These are phyloP conservation scores for Drosophila nr. perissopoda DNA, from an alignment of 2,888 invertebrate species.

Conservation along the genomic window DNA sequence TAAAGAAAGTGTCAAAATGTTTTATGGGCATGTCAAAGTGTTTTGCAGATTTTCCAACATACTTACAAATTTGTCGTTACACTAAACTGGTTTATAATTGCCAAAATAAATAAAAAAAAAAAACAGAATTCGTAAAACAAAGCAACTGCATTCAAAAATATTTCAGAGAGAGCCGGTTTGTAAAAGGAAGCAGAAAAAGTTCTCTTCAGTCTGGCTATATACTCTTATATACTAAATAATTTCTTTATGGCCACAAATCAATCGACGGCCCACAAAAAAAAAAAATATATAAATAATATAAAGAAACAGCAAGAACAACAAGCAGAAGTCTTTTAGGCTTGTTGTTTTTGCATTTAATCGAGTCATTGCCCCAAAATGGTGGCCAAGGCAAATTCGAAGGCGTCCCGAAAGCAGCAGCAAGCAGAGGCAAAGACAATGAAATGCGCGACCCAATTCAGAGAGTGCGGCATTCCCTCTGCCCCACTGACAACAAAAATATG, in stretches of 20 bases:
- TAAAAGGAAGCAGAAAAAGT: slow-evolving; percentile 30
- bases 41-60: slow-evolving; percentile 57
- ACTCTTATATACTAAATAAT: slow-evolving; percentile 32
- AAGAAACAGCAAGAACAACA: slow-evolving; percentile 12
- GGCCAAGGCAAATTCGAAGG: slow-evolving; percentile 43
- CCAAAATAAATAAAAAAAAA: slow-evolving; percentile 27
- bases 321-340: slow-evolving; percentile 1
- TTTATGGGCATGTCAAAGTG: slow-evolving; percentile 43
- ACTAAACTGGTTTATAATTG: slow-evolving; percentile 72
- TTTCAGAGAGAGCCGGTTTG: slow-evolving; percentile 23
- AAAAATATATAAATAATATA: background rate
- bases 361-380: slow-evolving; percentile 78
- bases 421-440: slow-evolving; percentile 55
- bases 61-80: slow-evolving; percentile 44
- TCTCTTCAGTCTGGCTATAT: slow-evolving; percentile 21
- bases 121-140: slow-evolving; percentile 6
- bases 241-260: slow-evolving; percentile 27
- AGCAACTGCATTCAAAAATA: slow-evolving; percentile 37
- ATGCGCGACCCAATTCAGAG: slow-evolving; percentile 73
- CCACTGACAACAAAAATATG: slow-evolving; percentile 31
- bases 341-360: slow-evolving; percentile 53
- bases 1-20: slow-evolving; percentile 69
- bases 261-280: slow-evolving; percentile 9
- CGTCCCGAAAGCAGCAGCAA: slow-evolving; percentile 52
- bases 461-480: slow-evolving; percentile 43